Base-by-base conservation (phyloP, 2,113 vertebrate genomes). In the Xiphophorus couchianus region DNA sequence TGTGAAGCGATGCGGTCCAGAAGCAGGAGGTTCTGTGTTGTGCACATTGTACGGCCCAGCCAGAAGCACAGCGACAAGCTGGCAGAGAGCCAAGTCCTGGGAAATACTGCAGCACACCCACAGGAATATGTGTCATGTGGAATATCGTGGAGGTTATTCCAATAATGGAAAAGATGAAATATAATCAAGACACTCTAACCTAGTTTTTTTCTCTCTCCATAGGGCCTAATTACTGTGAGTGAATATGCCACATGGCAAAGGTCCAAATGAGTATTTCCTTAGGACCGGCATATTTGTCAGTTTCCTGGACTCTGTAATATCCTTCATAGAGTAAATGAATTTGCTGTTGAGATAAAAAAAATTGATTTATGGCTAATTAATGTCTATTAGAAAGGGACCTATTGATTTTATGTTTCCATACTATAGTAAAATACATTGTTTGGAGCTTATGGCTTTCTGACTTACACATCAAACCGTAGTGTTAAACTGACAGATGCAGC, bases 151-250 rank as follows among this genome's bases (percentile, higher is more conserved):
- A 83, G 79, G 88, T 87, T 76, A 85, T 78, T 83, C 74, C 73
- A 89, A 74, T 89, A 85, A 87, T 83, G 62, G 44, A 66, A 80
- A 78, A 83, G 78, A 74, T 78, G 60, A 84, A 77, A 81, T 84
- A 83, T 81, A 88, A 86, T 89, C 84, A 87, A 88, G 74, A 73
- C 68, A 62, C 61, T 75, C 30, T 80, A 82, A 85, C 83, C 83
- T 73, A 87, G 78, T 83, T 87, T 73, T 58, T n/a, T 54, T n/a
- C 22, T n/a, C 74, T n/a, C 25, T 58, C 74, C 61, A 73, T 27
- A 44, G 71, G 78, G 78, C 66, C 82, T 84, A 83, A 88, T 86
- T 85, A 86, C 79, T 33, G 14, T 19, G 83, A 85, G 73, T 62
- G 60, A 33, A 76, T 78, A 74, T 70, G 58, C 73, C 39, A 66